Percentiles rank a stretch among this genome's conserved stretches.
Conservation (phyloP, 1,140 invertebrate genomes). For the Atopsyche davidsoni region DNA sequence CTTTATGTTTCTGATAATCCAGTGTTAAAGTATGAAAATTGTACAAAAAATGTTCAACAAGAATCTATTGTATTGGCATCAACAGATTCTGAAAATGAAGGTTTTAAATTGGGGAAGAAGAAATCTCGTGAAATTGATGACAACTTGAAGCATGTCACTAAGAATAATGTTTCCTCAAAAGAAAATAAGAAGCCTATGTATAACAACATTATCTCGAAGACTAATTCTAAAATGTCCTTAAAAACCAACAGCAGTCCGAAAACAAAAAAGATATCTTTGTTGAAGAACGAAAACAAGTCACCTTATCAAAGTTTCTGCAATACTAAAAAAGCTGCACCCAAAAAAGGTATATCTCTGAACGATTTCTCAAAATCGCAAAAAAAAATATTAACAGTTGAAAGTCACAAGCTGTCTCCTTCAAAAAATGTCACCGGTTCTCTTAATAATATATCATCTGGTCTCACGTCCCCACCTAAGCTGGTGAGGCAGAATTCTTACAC, state of each 20-base stretch:
- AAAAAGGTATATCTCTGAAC: constrained; percentile 5
- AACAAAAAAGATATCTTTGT: constrained; percentile 17
- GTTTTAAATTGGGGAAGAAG: too few species aligned
- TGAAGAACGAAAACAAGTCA: constrained; percentile 21
- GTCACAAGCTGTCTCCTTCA: constrained; percentile 28
- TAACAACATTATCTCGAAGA: constrained; percentile 5
- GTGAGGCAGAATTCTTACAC: constrained; percentile 58
- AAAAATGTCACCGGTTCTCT: constrained; percentile 47
- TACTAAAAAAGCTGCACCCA: constrained; percentile 2
- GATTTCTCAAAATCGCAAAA: constrained; percentile 10
- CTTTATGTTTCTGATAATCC: too few species aligned
- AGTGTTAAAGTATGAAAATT: too few species aligned
- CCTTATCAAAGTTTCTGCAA: neutral
- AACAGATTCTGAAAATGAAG: too few species aligned
- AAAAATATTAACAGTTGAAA: neutral
- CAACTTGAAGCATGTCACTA: too few species aligned
- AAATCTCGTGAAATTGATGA: too few species aligned
- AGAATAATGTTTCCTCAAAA: constrained; percentile 5
- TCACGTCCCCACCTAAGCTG: constrained; percentile 42
- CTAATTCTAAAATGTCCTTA: constrained; percentile 9
- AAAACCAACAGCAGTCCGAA: constrained; percentile 5
- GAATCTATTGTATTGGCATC: too few species aligned
- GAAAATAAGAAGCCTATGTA: constrained; percentile 9
- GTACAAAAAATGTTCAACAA: too few species aligned
- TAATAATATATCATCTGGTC: constrained; percentile 39